phyloP scores from a whole-genome alignment of 2,888 invertebrate species.

The Neelides folsomi region DNA sequence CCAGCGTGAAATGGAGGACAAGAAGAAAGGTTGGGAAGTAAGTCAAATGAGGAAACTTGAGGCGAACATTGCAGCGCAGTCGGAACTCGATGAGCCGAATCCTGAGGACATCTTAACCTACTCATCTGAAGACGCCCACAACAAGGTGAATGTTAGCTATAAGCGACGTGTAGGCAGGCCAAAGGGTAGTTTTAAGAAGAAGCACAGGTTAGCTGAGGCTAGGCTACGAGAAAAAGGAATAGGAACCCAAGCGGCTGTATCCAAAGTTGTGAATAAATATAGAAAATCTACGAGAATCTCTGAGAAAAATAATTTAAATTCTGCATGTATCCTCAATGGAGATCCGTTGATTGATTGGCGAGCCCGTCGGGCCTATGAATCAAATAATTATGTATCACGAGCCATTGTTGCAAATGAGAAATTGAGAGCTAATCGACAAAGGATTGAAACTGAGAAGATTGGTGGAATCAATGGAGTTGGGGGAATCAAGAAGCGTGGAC shows the following conservation, averaged over 20 bases:
- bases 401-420: neutral
- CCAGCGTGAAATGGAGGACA: conserved; percentile 71
- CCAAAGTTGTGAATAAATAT: conserved; percentile 25
- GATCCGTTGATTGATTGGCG: neutral
- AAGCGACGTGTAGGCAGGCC: too few relatives aligned
- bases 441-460: too few relatives aligned
- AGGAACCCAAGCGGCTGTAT: too few relatives aligned
- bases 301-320: too few relatives aligned
- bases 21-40: conserved; percentile 77
- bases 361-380: neutral
- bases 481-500: too few relatives aligned
- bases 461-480: neutral
- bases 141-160: conserved; percentile 57
- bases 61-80: conserved; percentile 53
- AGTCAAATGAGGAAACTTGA: conserved; percentile 46
- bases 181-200: too few relatives aligned
- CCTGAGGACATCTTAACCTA: conserved; percentile 58
- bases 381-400: neutral
- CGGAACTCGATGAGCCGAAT: conserved; percentile 43
- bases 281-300: conserved; percentile 33
- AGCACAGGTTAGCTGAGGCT: too few relatives aligned
- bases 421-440: too few relatives aligned
- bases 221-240: too few relatives aligned
- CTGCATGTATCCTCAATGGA: neutral
- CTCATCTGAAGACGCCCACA: conserved; percentile 60